Evolutionary conservation across 2,797 vertebrate genomes (phyloP).

Genomic region (Onychomys arenicola): DNA sequence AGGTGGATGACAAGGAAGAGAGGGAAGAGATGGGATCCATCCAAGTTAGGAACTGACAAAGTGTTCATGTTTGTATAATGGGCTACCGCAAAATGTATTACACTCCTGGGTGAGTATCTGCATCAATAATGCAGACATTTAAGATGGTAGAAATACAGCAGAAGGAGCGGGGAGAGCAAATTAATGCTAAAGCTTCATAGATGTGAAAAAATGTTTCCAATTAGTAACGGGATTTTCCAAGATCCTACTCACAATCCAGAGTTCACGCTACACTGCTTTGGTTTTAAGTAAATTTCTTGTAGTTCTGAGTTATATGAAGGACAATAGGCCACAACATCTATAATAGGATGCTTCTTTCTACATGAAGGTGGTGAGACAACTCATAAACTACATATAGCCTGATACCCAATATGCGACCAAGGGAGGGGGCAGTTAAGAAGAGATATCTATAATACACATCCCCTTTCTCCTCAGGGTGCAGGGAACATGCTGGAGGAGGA

Average conservation of each 20-base stretch:
- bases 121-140: not conserved
- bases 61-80: not conserved
- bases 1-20: no score
- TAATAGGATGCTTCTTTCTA: not conserved
- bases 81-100: no score
- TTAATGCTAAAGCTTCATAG: not conserved
- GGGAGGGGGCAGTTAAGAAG: not conserved
- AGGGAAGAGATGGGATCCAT: not conserved
- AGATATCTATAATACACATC: not conserved
- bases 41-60: no score
- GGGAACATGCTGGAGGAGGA: not conserved
- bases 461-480: not conserved
- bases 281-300: not conserved
- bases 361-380: not conserved
- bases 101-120: not conserved
- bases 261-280: not conserved
- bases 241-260: not conserved
- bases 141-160: not conserved
- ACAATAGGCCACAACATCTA: not conserved
- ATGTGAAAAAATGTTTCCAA: not conserved
- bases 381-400: not conserved
- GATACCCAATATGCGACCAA: no score
- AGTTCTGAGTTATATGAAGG: not conserved
- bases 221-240: not conserved
- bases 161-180: not conserved